Percentiles rank a stretch among this genome's conserved stretches.
These are phyloP conservation scores for Fopius arisanus DNA, from an alignment of 1,140 invertebrate species.

Conservation along the genomic window DNA sequence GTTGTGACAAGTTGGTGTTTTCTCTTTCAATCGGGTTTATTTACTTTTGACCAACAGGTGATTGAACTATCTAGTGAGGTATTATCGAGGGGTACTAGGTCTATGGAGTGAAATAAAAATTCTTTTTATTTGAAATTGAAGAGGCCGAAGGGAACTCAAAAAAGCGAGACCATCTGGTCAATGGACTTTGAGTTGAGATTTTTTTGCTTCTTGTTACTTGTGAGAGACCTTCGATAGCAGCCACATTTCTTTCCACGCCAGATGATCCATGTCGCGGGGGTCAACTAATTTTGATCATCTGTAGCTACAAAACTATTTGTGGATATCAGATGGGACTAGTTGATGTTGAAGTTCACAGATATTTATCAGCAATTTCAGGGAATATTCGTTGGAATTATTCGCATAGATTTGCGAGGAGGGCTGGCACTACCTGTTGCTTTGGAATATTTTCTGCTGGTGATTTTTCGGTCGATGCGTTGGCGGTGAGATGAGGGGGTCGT, in stretches of 20 bases:
- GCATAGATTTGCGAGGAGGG: not conserved
- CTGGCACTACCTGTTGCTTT: conserved; percentile 43
- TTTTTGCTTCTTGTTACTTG: conserved; percentile 27
- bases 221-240: conserved; percentile 10
- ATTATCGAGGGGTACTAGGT: not conserved
- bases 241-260: conserved; percentile 39
- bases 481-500: conserved; percentile 43
- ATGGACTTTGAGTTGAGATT: conserved; percentile 48
- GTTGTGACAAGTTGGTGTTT: no score
- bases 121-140: not conserved
- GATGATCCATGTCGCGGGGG: conserved; percentile 35
- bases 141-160: conserved; percentile 12
- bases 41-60: not conserved
- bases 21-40: not conserved
- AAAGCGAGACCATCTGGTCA: conserved; percentile 48
- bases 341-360: not conserved
- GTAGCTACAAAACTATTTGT: conserved; percentile 27
- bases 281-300: conserved; percentile 36
- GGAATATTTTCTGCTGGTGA: conserved; percentile 36
- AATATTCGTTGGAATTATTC: not conserved
- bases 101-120: not conserved
- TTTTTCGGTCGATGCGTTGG: conserved; percentile 38
- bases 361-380: not conserved
- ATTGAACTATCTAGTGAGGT: not conserved
- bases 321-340: conserved; percentile 24